Conservation (phyloP, 2,888 invertebrate species). For the Andrena hattorfiana region DNA sequence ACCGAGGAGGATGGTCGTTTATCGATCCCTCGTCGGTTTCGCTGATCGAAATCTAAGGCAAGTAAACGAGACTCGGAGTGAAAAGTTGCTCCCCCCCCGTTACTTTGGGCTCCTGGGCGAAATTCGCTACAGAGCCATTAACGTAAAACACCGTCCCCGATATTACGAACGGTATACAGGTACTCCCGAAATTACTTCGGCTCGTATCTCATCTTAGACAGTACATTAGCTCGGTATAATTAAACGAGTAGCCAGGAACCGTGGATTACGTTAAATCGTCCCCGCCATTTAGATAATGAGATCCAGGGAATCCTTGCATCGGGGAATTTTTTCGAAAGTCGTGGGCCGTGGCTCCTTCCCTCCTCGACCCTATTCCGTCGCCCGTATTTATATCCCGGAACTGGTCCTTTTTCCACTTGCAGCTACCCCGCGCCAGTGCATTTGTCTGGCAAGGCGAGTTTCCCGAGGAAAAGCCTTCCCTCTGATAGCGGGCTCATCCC, state of each 20-base stretch:
- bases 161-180: neutral
- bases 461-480: constrained; percentile 36
- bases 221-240: constrained; percentile 22
- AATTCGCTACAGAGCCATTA: neutral
- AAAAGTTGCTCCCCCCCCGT: neutral
- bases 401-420: constrained; percentile 24
- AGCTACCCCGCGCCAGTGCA: constrained; percentile 35
- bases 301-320: constrained; percentile 51
- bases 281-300: constrained; percentile 69
- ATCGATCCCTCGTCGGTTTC: constrained; percentile 12
- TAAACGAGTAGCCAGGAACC: constrained; percentile 31
- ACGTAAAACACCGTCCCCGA: constrained; percentile 1
- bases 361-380: neutral
- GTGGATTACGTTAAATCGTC: constrained; percentile 62
- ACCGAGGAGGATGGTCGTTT: neutral
- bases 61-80: neutral
- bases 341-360: neutral
- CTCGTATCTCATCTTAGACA: constrained; percentile 41
- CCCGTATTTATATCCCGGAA: constrained; percentile 14
- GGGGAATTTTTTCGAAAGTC: constrained; percentile 14
- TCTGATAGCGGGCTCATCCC: constrained; percentile 33
- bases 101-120: neutral
- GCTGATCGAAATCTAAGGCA: neutral
- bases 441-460: constrained; percentile 60
- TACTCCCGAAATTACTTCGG: constrained; percentile 6